Conservation (phyloP, 2,797 vertebrate species). For the Meriones psammophilus region DNA sequence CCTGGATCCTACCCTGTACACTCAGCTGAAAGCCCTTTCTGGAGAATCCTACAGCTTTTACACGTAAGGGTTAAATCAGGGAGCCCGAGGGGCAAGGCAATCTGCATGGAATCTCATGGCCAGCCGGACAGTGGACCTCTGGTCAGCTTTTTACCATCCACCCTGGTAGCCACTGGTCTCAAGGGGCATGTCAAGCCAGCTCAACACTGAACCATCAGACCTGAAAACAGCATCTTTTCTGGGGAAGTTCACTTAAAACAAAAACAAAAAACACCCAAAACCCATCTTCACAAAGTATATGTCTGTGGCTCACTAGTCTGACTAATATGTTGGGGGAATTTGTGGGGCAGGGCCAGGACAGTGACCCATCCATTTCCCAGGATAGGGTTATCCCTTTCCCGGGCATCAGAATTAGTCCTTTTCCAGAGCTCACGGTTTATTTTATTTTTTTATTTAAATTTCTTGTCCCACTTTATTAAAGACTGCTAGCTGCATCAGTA, state of each 20-base stretch:
- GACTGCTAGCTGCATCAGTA: background rate
- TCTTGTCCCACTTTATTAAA: conserved; percentile 6
- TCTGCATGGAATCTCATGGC: background rate
- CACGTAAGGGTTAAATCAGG: background rate
- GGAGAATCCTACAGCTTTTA: background rate
- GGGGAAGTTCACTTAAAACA: background rate
- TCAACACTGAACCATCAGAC: background rate
- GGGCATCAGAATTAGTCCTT: background rate
- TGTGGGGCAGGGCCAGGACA: background rate
- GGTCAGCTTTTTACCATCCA: background rate
- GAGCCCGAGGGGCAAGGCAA: background rate
- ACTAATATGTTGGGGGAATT: background rate
- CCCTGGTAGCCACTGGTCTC: background rate
- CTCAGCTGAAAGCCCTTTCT: background rate
- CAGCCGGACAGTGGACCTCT: background rate
- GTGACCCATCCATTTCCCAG: accelerated
- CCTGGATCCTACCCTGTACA: background rate
- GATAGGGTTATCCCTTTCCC: background rate
- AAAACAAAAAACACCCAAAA: too few relatives aligned
- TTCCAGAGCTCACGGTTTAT: background rate
- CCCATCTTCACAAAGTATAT: background rate
- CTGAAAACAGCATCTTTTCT: background rate
- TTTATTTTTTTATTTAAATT: background rate
- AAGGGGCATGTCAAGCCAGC: background rate
- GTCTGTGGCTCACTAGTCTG: background rate